Conservation (phyloP, 2,113 vertebrate species). For the Perca flavescens region DNA sequence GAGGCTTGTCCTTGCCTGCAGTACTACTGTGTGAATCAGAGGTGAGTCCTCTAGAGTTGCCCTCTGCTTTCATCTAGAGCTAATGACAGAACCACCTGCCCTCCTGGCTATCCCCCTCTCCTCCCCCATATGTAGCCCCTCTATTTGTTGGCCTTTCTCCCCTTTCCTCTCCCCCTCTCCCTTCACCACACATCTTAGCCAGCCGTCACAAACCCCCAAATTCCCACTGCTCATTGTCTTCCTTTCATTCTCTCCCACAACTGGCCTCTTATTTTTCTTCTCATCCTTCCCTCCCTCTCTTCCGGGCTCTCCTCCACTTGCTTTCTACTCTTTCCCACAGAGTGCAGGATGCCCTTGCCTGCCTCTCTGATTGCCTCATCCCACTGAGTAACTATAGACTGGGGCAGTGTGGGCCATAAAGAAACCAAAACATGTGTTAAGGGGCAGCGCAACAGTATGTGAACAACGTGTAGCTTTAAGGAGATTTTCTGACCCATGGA, state of each 20-base stretch:
- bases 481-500: slow-evolving; percentile 41
- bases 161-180: not conserved
- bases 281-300: slow-evolving; percentile 32
- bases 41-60: slow-evolving; percentile 78
- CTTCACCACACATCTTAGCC: slow-evolving; percentile 35
- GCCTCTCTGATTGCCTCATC: slow-evolving; percentile 57
- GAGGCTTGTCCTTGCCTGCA: slow-evolving; percentile 79
- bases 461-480: slow-evolving; percentile 51
- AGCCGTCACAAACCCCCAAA: slow-evolving; percentile 52
- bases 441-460: slow-evolving; percentile 34
- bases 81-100: slow-evolving; percentile 79
- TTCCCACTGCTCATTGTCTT: slow-evolving; percentile 60
- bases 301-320: slow-evolving; percentile 11
- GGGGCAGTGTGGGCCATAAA: slow-evolving; percentile 40
- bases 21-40: slow-evolving; percentile 78
- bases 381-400: slow-evolving; percentile 59
- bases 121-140: not conserved
- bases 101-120: slow-evolving; percentile 23
- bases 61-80: slow-evolving; percentile 79
- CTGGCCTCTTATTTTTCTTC: slow-evolving; percentile 51
- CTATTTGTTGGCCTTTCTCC: slow-evolving; percentile 24
- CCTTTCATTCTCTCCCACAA: slow-evolving; percentile 36
- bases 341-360: slow-evolving; percentile 63
- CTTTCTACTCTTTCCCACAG: slow-evolving; percentile 50
- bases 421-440: slow-evolving; percentile 52